Conservation (phyloP, 2,888 invertebrate species). For the Icerya purchasi region DNA sequence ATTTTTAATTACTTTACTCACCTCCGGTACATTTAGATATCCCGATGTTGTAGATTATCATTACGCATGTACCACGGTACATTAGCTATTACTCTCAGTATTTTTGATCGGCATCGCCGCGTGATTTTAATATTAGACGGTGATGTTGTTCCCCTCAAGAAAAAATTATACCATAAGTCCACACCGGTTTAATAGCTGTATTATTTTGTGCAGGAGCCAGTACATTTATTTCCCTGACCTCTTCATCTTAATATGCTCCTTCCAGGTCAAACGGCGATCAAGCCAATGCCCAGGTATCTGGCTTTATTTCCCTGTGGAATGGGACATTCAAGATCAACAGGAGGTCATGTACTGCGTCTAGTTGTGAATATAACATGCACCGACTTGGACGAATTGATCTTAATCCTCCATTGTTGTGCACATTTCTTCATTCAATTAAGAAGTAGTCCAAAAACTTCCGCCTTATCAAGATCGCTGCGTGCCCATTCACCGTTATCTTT, state of each 20-base stretch:
- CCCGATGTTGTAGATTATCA: no score
- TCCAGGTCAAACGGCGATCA: not conserved
- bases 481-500: not conserved
- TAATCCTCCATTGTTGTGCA: not conserved
- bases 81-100: no score
- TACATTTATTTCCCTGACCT: no score
- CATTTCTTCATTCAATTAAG: not conserved
- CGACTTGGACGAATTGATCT: not conserved
- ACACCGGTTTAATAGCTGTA: no score
- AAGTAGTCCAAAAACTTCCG: not conserved
- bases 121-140: no score
- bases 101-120: no score
- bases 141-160: no score
- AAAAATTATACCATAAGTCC: no score
- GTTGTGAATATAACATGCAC: not conserved
- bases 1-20: no score
- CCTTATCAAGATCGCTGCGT: not conserved
- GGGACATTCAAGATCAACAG: not conserved
- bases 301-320: not conserved
- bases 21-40: no score
- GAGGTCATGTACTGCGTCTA: not conserved
- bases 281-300: not conserved
- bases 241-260: not conserved
- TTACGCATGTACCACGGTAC: no score
- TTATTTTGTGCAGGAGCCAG: no score